phyloP scores from a whole-genome alignment of 2,888 invertebrate species.

The Abrostola tripartita region DNA sequence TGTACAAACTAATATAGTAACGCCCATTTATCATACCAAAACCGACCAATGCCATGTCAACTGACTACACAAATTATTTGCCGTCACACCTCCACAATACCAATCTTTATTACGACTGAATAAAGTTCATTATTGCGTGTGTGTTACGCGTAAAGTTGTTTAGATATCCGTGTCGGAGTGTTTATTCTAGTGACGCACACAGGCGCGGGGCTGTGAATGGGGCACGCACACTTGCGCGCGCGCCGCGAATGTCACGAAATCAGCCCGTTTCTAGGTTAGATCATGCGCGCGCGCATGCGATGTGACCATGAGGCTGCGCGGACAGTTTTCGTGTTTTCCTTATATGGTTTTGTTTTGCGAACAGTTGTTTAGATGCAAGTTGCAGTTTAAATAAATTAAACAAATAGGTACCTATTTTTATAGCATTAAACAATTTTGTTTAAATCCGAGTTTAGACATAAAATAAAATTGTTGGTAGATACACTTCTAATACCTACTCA shows the following conservation, averaged over 20 bases:
- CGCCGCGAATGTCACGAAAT: constrained; percentile 84
- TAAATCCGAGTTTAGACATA: no score
- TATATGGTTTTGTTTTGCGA: constrained; percentile 15
- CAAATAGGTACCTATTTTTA: not conserved
- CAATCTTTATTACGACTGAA: constrained; percentile 32
- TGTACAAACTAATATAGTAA: constrained; percentile 72
- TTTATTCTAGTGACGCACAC: constrained; percentile 63
- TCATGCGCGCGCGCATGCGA: constrained; percentile 77
- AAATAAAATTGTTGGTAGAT: no score
- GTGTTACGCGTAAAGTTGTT: constrained; percentile 36
- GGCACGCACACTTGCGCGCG: constrained; percentile 67
- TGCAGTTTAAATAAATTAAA: not conserved
- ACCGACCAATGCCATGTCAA: constrained; percentile 84
- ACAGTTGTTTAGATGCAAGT: constrained; percentile 15
- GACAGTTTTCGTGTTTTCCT: constrained; percentile 51
- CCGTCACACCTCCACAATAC: constrained; percentile 46
- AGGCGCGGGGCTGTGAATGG: constrained; percentile 67
- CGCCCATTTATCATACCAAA: constrained; percentile 86
- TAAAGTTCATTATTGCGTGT: constrained; percentile 55
- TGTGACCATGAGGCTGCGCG: constrained; percentile 64
- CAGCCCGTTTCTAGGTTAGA: constrained; percentile 86
- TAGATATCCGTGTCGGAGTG: constrained; percentile 61
- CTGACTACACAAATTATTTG: constrained; percentile 65
- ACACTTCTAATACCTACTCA: no score
- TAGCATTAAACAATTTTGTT: no score